Base-by-base conservation (phyloP, 2,888 invertebrate genomes). In the Macaria liturata region DNA sequence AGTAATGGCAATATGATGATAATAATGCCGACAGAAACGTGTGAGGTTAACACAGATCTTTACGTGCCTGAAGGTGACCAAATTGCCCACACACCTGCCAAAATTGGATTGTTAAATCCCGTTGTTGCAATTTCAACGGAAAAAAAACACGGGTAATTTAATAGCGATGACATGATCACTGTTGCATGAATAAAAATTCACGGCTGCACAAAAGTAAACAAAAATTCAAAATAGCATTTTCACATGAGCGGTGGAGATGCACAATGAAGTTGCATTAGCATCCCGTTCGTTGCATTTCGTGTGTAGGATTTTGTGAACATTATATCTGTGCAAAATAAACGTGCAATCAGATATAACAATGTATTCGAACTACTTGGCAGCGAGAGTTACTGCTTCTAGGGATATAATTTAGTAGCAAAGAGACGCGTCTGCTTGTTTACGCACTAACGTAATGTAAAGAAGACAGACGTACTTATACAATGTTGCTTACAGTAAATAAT, bases 81-180 rank as follows among this genome's bases (percentile, higher is more conserved):
- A 46, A 34, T 46, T 49, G 32, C 44, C 42, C 44, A 61, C 56
- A 47, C 48, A 49, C 45, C 53, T 54, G 64, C 61, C 51, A 53
- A 39, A 62, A 69, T 69, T 64, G 69, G 64, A 66, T 70, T 69
- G 60, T 71, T 67, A 71, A 64, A 62, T 68, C 62, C 68, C 64
- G 67, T 68, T 67, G 65, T 61, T 62, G 65, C 67, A 67, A 58
- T 61, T 62, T 56, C 51, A 66, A 69, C 66, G 63, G 62, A 63
- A 68, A 71, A 66, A 53, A 65, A 65, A 59, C 67, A 58, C 7
- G 34, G 34, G 42, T 69, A 58, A 70, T 66, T 66, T 58, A 57
- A 62, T 63, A 66, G 39, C 60, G 58, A 55, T 62, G 62, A 53
- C 61, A 54, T 49, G 57, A 54, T 62, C 52, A 54, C 61, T 49